Evolutionary conservation across 2,113 vertebrate genomes (phyloP), one percentile per base, ranked within the genome.

Genomic region (Etheostoma cragini): DNA sequence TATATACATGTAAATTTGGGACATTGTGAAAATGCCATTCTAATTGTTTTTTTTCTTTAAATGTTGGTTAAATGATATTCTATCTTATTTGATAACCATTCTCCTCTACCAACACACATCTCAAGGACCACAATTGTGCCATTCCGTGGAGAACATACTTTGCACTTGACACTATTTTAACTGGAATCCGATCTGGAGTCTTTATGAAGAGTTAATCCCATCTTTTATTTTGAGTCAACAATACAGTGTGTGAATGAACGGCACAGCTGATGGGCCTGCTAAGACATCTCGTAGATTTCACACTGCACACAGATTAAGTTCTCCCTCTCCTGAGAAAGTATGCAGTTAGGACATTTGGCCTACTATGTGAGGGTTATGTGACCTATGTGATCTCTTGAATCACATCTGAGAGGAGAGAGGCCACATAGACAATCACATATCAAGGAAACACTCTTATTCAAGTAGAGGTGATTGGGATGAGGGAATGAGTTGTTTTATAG

Each of bases 251-350:
- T 94, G 90, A 93, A 93, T 89, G 91, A 93, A 47, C 24, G 77
- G 89, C 89, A 84, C 93, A 94, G 92, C 89, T 93, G 91, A 93
- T 76, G 70, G 85, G 66, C 70, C 84, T 64, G 82, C 78, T 66
- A 77, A 68, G 87, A 90, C 87, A 90, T 81, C 87, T 86, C 70
- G 69, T 80, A 64, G 80, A 92, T 93, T 91, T 94, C 89, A 93
- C 89, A 93, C 85, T 62, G 65, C 74, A 78, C 68, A 81, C 89
- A 86, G 85, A 90, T 90, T 88, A 53, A 89, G 84, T 92, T 91
- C 84, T 80, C 89, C 62, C 73, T 81, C 88, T 90, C 92, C 92
- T 91, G 91, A 89, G 90, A 93, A 93, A 91, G 82, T 92, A 92
- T 93, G 92, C 87, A 72, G 87, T 68, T 22, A 15, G 78, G 86